Conservation (phyloP, 30 jellyfish, hydroid and myxozoan genomes). For the Pelagia noctiluca region DNA sequence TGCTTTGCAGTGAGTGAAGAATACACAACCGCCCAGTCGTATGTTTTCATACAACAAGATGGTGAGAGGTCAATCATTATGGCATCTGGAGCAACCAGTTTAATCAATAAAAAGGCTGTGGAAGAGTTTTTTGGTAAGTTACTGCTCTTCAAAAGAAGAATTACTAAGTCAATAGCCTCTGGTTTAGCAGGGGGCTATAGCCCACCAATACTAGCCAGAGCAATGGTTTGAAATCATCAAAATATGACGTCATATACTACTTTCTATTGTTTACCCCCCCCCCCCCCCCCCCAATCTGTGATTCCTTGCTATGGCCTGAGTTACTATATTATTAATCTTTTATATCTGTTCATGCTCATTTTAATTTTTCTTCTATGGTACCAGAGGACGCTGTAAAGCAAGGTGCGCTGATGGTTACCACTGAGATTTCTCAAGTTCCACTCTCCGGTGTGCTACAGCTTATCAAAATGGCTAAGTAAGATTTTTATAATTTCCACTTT, state of each 20-base stretch:
- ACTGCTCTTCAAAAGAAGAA: not conserved
- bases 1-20: conserved; percentile 66
- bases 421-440: conserved; percentile 95
- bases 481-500: not conserved
- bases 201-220: too few species aligned
- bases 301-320: not conserved
- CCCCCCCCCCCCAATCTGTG: not conserved
- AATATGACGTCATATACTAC: too few species aligned
- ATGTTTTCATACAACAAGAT: conserved; percentile 92
- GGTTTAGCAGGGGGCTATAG: too few species aligned
- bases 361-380: not conserved
- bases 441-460: conserved; percentile 81
- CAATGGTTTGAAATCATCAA: too few species aligned
- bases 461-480: conserved; percentile 84
- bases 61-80: conserved; percentile 91
- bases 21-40: conserved; percentile 89
- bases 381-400: conserved; percentile 71
- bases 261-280: too few species aligned
- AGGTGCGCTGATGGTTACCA: conserved; percentile 84
- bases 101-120: conserved; percentile 66
- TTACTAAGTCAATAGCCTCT: too few species aligned
- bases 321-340: not conserved
- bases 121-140: conserved; percentile 76
- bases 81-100: conserved; percentile 96
- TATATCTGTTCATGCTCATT: not conserved